Evolutionary conservation across 2,888 invertebrate species (phyloP).

Genomic region (Nomada lathburiana): DNA sequence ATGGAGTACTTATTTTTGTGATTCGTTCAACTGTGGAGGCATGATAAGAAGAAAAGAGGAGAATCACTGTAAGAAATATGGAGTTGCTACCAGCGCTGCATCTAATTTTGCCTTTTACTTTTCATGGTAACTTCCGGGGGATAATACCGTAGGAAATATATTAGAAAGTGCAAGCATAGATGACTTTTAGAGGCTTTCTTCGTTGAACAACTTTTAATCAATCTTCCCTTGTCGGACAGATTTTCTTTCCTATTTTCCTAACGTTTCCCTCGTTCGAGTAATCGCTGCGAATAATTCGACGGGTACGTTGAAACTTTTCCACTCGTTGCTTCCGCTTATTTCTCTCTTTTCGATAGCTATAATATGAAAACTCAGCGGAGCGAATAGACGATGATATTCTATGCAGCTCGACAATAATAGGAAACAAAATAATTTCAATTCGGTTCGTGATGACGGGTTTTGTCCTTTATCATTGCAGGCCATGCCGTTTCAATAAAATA

Average conservation of each 20-base stretch:
- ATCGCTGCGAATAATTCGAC: not conserved
- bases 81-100: conserved; percentile 2
- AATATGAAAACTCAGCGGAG: no score
- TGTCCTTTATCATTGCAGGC: no score
- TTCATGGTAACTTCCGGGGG: conserved; percentile 7
- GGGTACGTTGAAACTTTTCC: not conserved
- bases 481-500: no score
- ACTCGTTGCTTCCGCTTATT: no score
- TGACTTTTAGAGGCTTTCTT: conserved; percentile 2
- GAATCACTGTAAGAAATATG: not conserved
- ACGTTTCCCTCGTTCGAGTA: not conserved
- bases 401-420: no score
- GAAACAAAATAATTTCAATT: no score
- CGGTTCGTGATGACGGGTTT: no score
- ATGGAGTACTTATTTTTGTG: not conserved
- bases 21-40: not conserved
- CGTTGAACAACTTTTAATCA: conserved; percentile 27
- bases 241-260: not conserved
- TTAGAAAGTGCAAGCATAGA: conserved; percentile 5
- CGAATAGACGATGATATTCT: no score
- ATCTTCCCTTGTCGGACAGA: not conserved
- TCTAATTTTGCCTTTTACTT: not conserved
- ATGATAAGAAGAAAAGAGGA: not conserved
- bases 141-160: conserved; percentile 15
- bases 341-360: no score